Conservation (phyloP, 2,888 invertebrate species). For the Metalampra italica region DNA sequence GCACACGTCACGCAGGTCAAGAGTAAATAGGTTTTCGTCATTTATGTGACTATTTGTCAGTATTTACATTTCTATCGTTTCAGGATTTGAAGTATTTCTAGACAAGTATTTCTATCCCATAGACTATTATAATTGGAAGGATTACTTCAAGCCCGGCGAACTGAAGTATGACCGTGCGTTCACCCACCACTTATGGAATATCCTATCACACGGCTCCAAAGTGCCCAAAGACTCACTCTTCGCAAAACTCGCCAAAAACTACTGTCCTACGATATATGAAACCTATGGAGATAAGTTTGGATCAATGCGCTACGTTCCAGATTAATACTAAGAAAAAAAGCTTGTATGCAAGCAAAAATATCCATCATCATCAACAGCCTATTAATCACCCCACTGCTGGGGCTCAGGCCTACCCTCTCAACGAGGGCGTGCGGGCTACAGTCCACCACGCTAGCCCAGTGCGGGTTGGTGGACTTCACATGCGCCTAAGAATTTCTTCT, state of each 20-base stretch:
- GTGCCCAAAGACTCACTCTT: conserved; percentile 13
- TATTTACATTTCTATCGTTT: not conserved
- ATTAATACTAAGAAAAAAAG: too few species aligned
- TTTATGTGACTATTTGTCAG: too few species aligned
- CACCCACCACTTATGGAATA: conserved; percentile 26
- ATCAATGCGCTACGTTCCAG: not conserved
- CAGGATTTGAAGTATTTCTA: conserved; percentile 79
- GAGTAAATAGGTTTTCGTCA: too few species aligned
- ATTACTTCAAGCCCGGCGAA: conserved; percentile 74
- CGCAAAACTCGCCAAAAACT: conserved; percentile 15
- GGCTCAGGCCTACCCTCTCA: too few species aligned
- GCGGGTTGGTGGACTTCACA: too few species aligned
- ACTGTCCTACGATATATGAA: conserved; percentile 20
- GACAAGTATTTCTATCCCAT: conserved; percentile 81
- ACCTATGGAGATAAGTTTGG: conserved; percentile 14
- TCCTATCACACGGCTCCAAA: conserved; percentile 7
- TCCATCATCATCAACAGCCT: too few species aligned
- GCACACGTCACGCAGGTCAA: too few species aligned
- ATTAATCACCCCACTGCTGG: too few species aligned
- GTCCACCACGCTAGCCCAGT: too few species aligned
- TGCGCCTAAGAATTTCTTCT: too few species aligned
- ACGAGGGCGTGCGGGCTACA: too few species aligned
- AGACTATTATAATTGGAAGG: conserved; percentile 76
- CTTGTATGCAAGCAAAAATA: too few species aligned
- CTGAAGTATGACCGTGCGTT: conserved; percentile 29